A percentile compares a stretch with the other conserved stretches of the same genome.
These are phyloP conservation scores for Tapirus indicus DNA, from an alignment of 2,797 vertebrate genomes.

Conservation along the genomic window DNA sequence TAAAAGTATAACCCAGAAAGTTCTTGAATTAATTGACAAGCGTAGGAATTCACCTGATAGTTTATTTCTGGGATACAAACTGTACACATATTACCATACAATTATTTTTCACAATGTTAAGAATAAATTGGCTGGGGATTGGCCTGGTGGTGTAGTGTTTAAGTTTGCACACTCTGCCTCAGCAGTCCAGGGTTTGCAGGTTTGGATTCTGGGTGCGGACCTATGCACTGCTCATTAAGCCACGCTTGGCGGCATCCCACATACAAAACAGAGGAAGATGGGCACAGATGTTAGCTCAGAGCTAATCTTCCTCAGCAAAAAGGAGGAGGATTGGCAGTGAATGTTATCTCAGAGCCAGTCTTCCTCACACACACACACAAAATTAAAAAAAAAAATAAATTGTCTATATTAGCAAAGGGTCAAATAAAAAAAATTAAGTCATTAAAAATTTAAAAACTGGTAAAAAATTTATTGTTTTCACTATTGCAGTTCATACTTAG, in stretches of 20 bases:
- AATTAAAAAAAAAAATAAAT: background rate
- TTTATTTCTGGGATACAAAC: constrained; percentile 13
- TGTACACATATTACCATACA: background rate
- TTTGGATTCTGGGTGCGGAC: too few species aligned
- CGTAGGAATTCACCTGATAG: background rate
- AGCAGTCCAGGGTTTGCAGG: too few species aligned
- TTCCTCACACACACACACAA: too few species aligned
- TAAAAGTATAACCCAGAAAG: constrained; percentile 40
- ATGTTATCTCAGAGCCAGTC: too few species aligned
- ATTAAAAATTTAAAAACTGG: constrained; percentile 39
- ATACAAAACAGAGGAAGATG: too few species aligned
- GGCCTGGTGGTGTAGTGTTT: too few species aligned
- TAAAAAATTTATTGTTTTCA: constrained; percentile 35
- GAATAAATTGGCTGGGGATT: background rate
- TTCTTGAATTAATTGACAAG: constrained; percentile 16
- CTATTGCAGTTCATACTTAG: constrained; percentile 32
- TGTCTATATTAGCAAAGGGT: background rate
- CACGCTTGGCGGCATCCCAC: too few species aligned
- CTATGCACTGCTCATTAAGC: too few species aligned
- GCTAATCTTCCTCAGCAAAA: too few species aligned
- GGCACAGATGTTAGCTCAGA: too few species aligned
- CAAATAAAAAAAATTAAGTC: background rate
- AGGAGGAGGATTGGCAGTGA: too few species aligned
- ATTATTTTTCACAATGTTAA: constrained; percentile 53
- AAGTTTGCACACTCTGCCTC: too few species aligned